Evolutionary conservation across 2,113 vertebrate species (phyloP).

Genomic region (Clupea harengus): DNA sequence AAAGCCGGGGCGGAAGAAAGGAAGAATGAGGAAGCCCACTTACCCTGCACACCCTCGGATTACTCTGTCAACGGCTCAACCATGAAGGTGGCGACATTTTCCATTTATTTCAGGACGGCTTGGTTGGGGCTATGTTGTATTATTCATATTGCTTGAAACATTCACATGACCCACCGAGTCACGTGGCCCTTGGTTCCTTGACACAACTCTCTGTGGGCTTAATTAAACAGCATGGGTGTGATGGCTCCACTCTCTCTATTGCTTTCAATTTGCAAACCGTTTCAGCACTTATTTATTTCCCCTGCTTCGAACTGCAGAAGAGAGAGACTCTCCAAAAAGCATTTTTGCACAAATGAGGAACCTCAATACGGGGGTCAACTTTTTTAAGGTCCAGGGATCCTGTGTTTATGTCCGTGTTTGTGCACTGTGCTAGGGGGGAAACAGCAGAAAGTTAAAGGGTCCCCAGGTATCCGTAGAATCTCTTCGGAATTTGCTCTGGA

Average conservation of each 20-base stretch:
- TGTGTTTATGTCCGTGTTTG: not conserved
- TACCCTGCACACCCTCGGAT: not conserved
- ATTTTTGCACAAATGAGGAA: not conserved
- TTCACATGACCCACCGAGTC: constrained; percentile 30
- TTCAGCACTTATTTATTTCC: constrained; percentile 31
- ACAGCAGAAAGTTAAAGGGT: not conserved
- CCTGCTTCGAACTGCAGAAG: not conserved
- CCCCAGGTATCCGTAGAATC: not conserved
- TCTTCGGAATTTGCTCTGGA: not conserved
- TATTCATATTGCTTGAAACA: constrained; percentile 28
- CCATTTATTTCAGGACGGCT: not conserved
- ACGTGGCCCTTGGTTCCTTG: constrained; percentile 19
- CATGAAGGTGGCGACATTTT: constrained; percentile 9
- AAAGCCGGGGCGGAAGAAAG: not conserved
- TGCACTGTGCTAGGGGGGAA: not conserved
- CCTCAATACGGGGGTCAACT: not conserved
- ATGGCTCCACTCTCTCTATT: constrained; percentile 27
- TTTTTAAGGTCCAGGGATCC: not conserved
- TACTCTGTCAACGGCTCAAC: constrained; percentile 9
- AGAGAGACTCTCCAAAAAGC: not conserved
- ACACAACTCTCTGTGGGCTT: constrained; percentile 37
- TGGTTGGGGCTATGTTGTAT: constrained; percentile 24
- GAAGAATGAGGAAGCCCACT: not conserved
- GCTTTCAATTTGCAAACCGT: constrained; percentile 35
- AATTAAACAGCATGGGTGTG: constrained; percentile 33